Conservation (phyloP, 2,888 invertebrate species). For the Lasioglossum calceatum region DNA sequence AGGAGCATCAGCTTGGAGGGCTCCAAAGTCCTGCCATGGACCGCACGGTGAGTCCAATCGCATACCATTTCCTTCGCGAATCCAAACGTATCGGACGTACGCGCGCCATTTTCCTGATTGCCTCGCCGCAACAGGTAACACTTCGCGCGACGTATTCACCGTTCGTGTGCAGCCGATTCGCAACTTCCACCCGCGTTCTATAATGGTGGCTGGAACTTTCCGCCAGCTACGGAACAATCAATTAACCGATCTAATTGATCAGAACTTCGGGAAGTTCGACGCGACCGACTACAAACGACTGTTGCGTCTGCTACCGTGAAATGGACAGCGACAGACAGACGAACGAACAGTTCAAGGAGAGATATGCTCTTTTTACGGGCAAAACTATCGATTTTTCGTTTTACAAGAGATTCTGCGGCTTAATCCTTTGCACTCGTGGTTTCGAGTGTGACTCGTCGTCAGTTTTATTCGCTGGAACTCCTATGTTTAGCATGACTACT, state of each 20-base stretch:
- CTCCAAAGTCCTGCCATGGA: conserved; percentile 83
- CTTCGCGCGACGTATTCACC: not conserved
- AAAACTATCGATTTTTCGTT: not conserved
- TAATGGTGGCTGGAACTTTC: not conserved
- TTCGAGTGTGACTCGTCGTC: not conserved
- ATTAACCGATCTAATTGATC: not conserved
- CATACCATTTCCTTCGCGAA: not conserved
- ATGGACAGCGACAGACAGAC: not conserved
- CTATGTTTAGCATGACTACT: not conserved
- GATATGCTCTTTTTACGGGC: not conserved
- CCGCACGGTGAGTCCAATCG: conserved; percentile 76
- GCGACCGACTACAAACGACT: not conserved
- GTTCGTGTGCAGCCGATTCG: not conserved
- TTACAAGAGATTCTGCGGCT: not conserved
- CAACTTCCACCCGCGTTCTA: not conserved
- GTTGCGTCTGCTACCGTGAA: not conserved
- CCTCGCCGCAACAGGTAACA: conserved; percentile 17
- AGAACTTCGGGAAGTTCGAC: not conserved
- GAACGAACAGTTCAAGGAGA: not conserved
- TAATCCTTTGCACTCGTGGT: not conserved
- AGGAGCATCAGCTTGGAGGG: conserved; percentile 84
- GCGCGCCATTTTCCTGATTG: conserved; percentile 6
- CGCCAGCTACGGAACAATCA: not conserved
- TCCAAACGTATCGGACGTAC: not conserved
- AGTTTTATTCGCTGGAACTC: not conserved